Evolutionary conservation across 2,797 vertebrate species (phyloP).

Genomic region (Craterocephalus amniculus): DNA sequence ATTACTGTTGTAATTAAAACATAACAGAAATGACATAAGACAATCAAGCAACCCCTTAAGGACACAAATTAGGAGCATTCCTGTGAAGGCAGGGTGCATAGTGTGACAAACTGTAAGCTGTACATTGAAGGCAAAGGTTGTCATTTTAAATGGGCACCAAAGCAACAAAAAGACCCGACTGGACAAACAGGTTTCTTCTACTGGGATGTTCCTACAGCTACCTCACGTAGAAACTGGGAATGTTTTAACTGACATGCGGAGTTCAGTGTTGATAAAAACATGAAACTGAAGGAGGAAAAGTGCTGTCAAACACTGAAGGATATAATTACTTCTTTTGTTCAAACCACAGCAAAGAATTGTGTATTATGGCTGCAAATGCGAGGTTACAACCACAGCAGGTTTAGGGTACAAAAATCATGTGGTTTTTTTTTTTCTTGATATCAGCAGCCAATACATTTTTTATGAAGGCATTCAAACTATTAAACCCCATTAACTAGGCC

Average conservation of each 20-base stretch:
- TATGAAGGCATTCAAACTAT: slow-evolving; percentile 68
- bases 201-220: slow-evolving; percentile 59
- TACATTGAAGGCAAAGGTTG: slow-evolving; percentile 74
- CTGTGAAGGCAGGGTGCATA: slow-evolving; percentile 69
- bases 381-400: slow-evolving; percentile 59
- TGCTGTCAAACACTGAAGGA: slow-evolving; percentile 46
- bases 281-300: slow-evolving; percentile 47
- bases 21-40: slow-evolving; percentile 50
- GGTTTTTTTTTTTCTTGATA: slow-evolving; percentile 41
- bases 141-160: slow-evolving; percentile 66
- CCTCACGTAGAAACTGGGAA: slow-evolving; percentile 76
- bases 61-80: slow-evolving; percentile 67
- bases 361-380: slow-evolving; percentile 65
- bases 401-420: slow-evolving; percentile 42
- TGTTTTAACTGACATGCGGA: slow-evolving; percentile 71
- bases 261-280: slow-evolving; percentile 51
- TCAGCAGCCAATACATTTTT: slow-evolving; percentile 61
- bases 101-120: slow-evolving; percentile 63
- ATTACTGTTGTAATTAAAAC: slow-evolving; percentile 42
- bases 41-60: slow-evolving; percentile 67
- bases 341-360: slow-evolving; percentile 51
- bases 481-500: slow-evolving; percentile 65
- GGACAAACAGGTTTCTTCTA: slow-evolving; percentile 51
- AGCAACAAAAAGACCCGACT: slow-evolving; percentile 42
- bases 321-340: slow-evolving; percentile 49